Conservation (phyloP, 2,113 vertebrate species). For the Excalfactoria chinensis region DNA sequence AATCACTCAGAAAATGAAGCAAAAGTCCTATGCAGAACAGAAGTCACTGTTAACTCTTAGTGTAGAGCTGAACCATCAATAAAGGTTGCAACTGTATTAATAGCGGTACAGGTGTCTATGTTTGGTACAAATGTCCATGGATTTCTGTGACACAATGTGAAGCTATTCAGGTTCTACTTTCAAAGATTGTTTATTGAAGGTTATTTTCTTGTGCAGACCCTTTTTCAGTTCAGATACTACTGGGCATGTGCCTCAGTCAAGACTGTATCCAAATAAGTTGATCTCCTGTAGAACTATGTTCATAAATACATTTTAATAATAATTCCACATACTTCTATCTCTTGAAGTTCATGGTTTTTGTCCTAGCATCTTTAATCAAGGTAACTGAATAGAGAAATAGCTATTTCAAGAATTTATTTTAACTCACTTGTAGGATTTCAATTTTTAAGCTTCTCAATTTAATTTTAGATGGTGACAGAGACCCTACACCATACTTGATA, state of each 20-base stretch:
- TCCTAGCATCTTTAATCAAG: neutral
- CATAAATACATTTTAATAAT: neutral
- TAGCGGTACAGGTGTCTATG: neutral
- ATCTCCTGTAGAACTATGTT: neutral
- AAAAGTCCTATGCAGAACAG: neutral
- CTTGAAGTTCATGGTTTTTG: neutral
- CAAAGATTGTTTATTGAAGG: neutral
- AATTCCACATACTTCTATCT: neutral
- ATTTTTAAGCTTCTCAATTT: neutral
- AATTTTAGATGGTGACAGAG: neutral
- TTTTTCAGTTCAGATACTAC: neutral
- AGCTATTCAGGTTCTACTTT: neutral
- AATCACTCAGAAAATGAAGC: neutral
- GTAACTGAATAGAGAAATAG: neutral
- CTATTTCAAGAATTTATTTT: neutral
- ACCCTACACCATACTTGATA: fast-evolving
- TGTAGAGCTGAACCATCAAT: neutral
- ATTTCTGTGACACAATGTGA: neutral
- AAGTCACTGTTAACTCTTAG: neutral
- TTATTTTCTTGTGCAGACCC: neutral
- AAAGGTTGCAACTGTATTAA: neutral
- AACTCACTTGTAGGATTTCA: neutral
- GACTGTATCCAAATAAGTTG: neutral
- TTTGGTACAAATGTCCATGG: neutral
- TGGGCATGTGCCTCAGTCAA: neutral